Percentiles rank a stretch among this genome's conserved stretches.
Conservation (phyloP, 2,888 invertebrate species). For the Nephrotoma guestfalica region DNA sequence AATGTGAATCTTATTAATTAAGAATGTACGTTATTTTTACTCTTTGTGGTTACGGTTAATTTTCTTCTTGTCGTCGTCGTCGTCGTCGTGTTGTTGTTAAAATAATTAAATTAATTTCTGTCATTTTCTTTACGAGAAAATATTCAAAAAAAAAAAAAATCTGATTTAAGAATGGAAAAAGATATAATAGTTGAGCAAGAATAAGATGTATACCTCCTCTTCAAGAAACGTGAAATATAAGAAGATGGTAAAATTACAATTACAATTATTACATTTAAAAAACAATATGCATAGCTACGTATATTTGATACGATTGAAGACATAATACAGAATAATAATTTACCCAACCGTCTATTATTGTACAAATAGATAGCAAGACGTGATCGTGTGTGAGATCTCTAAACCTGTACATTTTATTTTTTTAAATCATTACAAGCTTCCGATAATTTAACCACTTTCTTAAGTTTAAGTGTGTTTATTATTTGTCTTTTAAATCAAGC, state of each 20-base stretch:
- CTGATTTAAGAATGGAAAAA: not conserved
- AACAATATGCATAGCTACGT: not conserved
- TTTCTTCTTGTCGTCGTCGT: not conserved
- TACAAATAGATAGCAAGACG: not conserved
- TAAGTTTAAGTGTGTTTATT: no score
- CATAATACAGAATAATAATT: no score
- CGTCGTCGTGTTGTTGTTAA: not conserved
- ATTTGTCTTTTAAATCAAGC: not conserved
- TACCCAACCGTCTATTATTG: not conserved
- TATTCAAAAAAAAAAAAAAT: not conserved
- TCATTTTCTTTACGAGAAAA: not conserved
- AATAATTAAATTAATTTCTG: not conserved
- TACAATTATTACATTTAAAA: not conserved
- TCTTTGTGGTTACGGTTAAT: not conserved
- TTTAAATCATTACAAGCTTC: not conserved
- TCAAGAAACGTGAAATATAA: not conserved
- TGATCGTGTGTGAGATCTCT: not conserved
- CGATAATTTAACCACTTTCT: not conserved
- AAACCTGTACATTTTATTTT: not conserved
- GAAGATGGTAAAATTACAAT: not conserved
- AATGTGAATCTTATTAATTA: not conserved
- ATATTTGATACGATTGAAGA: not conserved
- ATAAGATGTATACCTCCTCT: not conserved
- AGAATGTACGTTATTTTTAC: not conserved
- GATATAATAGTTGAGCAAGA: not conserved